A percentile compares a stretch with the other conserved stretches of the same genome.
phyloP scores from a whole-genome alignment of 2,797 vertebrate genomes.

The Eleutherodactylus coqui region DNA sequence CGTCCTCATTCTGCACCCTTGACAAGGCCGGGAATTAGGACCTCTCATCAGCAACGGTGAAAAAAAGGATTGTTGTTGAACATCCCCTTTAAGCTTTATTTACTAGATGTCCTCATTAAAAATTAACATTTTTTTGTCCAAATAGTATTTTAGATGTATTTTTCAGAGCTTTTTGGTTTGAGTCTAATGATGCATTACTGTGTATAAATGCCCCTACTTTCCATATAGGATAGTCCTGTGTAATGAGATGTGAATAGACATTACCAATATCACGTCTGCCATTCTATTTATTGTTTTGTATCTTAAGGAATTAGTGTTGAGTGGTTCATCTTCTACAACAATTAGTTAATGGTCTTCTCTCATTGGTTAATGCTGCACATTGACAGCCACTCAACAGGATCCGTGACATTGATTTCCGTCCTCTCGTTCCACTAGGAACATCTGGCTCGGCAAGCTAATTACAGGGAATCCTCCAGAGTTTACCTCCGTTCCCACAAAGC shows the following conservation, averaged over 20 bases:
- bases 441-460: constrained; percentile 45
- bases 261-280: not conserved
- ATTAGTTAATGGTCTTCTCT: constrained; percentile 31
- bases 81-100: not conserved
- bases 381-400: constrained; percentile 39
- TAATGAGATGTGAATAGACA: not conserved
- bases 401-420: constrained; percentile 31
- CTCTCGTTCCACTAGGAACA: constrained; percentile 39
- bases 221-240: not conserved
- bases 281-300: not conserved
- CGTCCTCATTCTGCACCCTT: not conserved
- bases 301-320: constrained; percentile 12
- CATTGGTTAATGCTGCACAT: constrained; percentile 47
- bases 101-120: not conserved
- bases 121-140: not conserved
- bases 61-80: not conserved
- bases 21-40: not conserved
- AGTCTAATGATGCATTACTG: not conserved
- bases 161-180: not conserved
- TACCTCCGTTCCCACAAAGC: constrained; percentile 38
- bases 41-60: not conserved
- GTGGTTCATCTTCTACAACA: constrained; percentile 8
- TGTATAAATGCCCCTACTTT: not conserved
- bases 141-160: not conserved
- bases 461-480: constrained; percentile 50